These are phyloP conservation scores for Polypedilum vanderplanki DNA, from an alignment of 1,140 invertebrate species.

Conservation along the genomic window DNA sequence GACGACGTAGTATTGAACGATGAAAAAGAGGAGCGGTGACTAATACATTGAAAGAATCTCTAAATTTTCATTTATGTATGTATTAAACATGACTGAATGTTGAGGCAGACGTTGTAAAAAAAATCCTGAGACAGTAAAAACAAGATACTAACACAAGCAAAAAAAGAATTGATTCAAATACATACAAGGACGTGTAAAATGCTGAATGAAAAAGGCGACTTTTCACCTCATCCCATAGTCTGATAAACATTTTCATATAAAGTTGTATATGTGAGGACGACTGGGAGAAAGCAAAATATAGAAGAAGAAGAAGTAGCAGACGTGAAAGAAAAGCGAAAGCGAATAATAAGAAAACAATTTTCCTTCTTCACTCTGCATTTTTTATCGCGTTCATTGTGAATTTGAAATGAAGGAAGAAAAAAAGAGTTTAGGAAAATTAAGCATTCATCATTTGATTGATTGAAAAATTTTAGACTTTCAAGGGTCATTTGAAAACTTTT, in stretches of 20 bases:
- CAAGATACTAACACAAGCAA: not conserved
- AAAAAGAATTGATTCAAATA: not conserved
- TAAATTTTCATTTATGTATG: not conserved
- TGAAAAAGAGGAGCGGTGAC: slow-evolving; percentile 2
- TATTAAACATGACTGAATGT: not conserved
- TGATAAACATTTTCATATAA: not conserved
- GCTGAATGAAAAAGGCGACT: slow-evolving; percentile 14
- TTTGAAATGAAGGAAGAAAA: not conserved
- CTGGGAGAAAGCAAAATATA: not conserved
- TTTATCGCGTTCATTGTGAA: not conserved
- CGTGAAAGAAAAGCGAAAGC: slow-evolving; percentile 27
- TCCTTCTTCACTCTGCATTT: not conserved
- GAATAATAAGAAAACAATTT: not conserved
- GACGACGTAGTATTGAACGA: not conserved
- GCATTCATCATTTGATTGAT: too few relatives aligned
- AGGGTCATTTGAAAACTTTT: too few relatives aligned
- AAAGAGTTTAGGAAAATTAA: too few relatives aligned
- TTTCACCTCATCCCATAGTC: not conserved
- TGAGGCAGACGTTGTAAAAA: slow-evolving; percentile 9
- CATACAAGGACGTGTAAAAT: not conserved
- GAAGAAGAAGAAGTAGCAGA: not conserved
- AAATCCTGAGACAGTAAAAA: not conserved
- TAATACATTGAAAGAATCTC: not conserved
- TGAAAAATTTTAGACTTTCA: too few relatives aligned
- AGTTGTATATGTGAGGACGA: not conserved